phyloP scores from a whole-genome alignment of 2,797 vertebrate species.

The Cephalopachus bancanus region DNA sequence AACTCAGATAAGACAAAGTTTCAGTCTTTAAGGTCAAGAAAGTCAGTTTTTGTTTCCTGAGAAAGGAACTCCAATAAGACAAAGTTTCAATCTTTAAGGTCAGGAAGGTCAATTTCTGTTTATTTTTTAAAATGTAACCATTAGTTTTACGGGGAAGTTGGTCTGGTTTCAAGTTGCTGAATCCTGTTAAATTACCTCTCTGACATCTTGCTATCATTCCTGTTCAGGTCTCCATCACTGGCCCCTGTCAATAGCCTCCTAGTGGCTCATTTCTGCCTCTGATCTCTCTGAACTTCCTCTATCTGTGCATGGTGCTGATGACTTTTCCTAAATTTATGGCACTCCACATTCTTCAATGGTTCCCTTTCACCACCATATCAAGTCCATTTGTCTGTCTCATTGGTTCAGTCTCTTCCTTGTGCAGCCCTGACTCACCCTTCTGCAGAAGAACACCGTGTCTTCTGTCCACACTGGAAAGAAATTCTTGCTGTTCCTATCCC shows the following conservation, averaged over 20 bases:
- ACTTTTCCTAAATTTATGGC: not conserved
- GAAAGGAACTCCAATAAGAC: too few relatives aligned
- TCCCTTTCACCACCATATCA: fast-evolving
- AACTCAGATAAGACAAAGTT: too few relatives aligned
- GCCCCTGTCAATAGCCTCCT: not conserved
- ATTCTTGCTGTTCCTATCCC: not conserved
- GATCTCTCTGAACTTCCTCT: not conserved
- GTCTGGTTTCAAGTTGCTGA: too few relatives aligned
- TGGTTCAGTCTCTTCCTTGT: fast-evolving
- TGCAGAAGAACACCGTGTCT: too few relatives aligned
- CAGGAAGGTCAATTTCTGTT: too few relatives aligned
- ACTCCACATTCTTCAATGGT: fast-evolving
- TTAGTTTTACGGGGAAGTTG: too few relatives aligned
- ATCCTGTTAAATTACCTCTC: fast-evolving
- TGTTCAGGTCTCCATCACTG: fast-evolving
- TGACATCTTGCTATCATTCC: not conserved
- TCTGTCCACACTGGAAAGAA: not conserved
- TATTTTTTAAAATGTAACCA: too few relatives aligned
- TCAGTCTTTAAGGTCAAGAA: too few relatives aligned
- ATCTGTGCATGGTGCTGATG: fast-evolving
- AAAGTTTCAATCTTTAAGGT: too few relatives aligned
- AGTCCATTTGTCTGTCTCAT: fast-evolving
- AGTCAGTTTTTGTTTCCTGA: too few relatives aligned
- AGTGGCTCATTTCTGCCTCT: fast-evolving
- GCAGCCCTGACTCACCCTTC: not conserved